Base-by-base conservation (phyloP, 2,888 invertebrate species). In the Calameuta idolon region DNA sequence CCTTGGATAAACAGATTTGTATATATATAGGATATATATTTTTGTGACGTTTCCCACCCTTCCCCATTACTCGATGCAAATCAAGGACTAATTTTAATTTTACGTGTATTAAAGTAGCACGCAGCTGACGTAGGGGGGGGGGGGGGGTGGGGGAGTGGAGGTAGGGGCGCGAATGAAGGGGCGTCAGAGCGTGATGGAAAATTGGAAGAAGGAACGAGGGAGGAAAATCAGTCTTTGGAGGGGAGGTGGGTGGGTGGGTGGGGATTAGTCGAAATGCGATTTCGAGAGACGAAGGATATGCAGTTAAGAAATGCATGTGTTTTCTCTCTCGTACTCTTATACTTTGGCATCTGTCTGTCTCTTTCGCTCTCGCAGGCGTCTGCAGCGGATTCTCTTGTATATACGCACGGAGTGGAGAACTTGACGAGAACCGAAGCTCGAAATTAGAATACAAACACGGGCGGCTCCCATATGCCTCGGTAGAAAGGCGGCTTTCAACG, bases 11-110 rank as follows among this genome's bases (percentile, higher is more conserved):
- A 40, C 15, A 40, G 40, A 5, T 40, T 40, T 40, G 15, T 40
- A 15, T 40, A 5, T 35, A 11, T 35, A 35, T 40, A n/a, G n/a
- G n/a, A 31, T 30, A 11, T 75, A 11, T 34, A 71, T 9, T 68
- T 73, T 15, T 34, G 3, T 40, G 40, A 40, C 40, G 5, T 40
- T 69, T 15, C 69, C 33, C 69, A 87, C 87, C 92, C 93, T 93
- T 93, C 93, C 92, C 93, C 91, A 93, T 93, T 93, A 93, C 92
- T 91, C 89, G 90, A 93, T 93, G 93, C 93, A 93, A 93, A 93
- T 93, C 92, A 92, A 91, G 91, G 92, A 92, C 92, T 93, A 93
- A 93, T 93, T 93, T 93, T 93, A 93, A 93, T 93, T 93, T 93
- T 92, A 92, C 93, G 92, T 93, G 93, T 93, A 93, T 93, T 93